phyloP scores from a whole-genome alignment of 2,113 vertebrate species.

The Heteronetta atricapilla region DNA sequence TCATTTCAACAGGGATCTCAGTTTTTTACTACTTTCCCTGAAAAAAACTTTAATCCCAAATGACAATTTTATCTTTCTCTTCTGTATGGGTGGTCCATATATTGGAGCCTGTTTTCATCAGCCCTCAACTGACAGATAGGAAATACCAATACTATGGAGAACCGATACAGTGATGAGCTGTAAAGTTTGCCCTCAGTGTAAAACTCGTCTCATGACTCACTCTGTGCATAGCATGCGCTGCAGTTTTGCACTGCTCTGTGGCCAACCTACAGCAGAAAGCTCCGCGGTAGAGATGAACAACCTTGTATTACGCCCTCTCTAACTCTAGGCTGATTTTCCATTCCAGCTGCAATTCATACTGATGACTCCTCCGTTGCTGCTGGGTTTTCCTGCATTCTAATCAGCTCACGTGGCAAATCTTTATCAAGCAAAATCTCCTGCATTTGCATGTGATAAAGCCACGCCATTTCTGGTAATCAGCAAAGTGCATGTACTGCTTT shows the following conservation, averaged over 20 bases:
- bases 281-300: background rate
- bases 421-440: slow-evolving; percentile 39
- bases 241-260: background rate
- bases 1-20: background rate
- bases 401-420: background rate
- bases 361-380: background rate
- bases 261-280: background rate
- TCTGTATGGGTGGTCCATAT: background rate
- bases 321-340: background rate
- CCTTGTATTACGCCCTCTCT: background rate
- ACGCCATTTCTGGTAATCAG: background rate
- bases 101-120: background rate
- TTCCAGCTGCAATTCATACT: background rate
- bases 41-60: background rate
- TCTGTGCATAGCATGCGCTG: background rate
- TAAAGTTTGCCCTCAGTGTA: background rate
- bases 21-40: background rate
- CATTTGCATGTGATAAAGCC: background rate
- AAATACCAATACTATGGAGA: background rate
- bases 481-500: background rate
- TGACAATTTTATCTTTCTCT: background rate
- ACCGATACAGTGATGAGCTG: background rate
- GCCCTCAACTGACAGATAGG: background rate
- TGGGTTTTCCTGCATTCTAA: slow-evolving; percentile 12
- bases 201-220: background rate